Conservation (phyloP, 2,113 vertebrate species). For the Notothenia coriiceps region DNA sequence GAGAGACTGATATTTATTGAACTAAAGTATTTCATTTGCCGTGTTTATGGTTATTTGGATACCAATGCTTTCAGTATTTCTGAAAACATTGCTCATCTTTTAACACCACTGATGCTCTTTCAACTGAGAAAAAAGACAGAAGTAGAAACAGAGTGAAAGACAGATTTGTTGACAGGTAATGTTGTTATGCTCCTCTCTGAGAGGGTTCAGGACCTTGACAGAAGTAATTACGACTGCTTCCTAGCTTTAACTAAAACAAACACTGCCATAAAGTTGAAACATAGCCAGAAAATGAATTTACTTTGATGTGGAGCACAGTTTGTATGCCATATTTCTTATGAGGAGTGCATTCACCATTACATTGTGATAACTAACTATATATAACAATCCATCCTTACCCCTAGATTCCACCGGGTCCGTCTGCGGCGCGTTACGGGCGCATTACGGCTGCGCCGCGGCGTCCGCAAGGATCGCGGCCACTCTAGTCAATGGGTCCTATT, state of each 20-base stretch:
- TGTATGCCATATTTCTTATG: conserved; percentile 1
- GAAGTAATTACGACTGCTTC: conserved; percentile 60
- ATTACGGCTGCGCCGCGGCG: too few relatives aligned
- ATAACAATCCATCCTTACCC: neutral
- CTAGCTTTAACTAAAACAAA: conserved; percentile 43
- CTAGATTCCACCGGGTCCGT: too few relatives aligned
- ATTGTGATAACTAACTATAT: neutral
- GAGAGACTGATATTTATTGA: neutral
- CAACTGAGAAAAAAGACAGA: conserved; percentile 21
- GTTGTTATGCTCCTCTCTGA: conserved; percentile 60
- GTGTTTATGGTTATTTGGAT: conserved; percentile 30
- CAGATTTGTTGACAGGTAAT: conserved; percentile 58
- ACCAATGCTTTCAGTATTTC: conserved; percentile 6
- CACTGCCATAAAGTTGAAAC: conserved; percentile 32
- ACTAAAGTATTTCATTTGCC: neutral
- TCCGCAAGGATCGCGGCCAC: too few relatives aligned
- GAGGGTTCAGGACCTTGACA: conserved; percentile 61
- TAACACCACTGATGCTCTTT: conserved; percentile 21
- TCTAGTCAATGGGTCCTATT: too few relatives aligned
- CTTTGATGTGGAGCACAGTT: conserved; percentile 22
- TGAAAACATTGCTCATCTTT: conserved; percentile 29
- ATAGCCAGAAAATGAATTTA: conserved; percentile 47
- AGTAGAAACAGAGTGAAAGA: conserved; percentile 27
- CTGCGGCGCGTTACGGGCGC: too few relatives aligned
- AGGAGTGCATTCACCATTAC: neutral